Evolutionary conservation across 2,888 invertebrate genomes (phyloP), one percentile per base, ranked within the genome.

Genomic region (Zaprionus bogoriensis): DNA sequence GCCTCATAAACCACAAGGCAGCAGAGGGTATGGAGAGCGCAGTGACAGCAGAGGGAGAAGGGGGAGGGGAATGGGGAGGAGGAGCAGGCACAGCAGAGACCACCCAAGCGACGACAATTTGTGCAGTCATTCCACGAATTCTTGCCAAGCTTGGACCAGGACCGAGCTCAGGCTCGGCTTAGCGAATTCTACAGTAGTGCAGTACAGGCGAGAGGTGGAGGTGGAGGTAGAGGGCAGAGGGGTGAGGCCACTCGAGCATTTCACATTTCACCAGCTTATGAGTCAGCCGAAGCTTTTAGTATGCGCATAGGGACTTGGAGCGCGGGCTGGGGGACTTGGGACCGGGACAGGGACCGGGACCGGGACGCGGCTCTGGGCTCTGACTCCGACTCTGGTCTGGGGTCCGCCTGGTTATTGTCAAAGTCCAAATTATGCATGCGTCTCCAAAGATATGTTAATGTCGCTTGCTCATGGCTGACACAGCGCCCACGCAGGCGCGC

Each of bases 41-140:
- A 58, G 23, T 46, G n/a, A n/a, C n/a, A 55, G 45, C 27, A 14
- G 50, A 44, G 80, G n/a, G n/a, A n/a, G n/a, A n/a, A 55, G 47
- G 42, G 20, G 10, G 27, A 19, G 25, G 7, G 2, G 4, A 6
- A 10, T 3, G 9, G 9, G 20, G 9, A 4, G 2, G 10, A 46
- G 46, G 41, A 23, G 46, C 68, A 58, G 23, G 50, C n/a, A n/a
- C n/a, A 55, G 45, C 27, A 14, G 50, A 44, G 80, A 80, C 80
- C 80, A 80, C 80, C 80, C 80, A 80, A 64, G 84, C 69, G 60
- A 41, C 83, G 73, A 41, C 83, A 70, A 80, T 85, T 80, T 80
- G 83, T 83, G 86, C 86, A 80, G 83, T 80, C 80, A 80, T 80
- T 80, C 80, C 80, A 86, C 81, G 80, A 80, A 80, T 80, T 83